phyloP scores from a whole-genome alignment of 1,140 invertebrate species.

The Hetaerina americana region DNA sequence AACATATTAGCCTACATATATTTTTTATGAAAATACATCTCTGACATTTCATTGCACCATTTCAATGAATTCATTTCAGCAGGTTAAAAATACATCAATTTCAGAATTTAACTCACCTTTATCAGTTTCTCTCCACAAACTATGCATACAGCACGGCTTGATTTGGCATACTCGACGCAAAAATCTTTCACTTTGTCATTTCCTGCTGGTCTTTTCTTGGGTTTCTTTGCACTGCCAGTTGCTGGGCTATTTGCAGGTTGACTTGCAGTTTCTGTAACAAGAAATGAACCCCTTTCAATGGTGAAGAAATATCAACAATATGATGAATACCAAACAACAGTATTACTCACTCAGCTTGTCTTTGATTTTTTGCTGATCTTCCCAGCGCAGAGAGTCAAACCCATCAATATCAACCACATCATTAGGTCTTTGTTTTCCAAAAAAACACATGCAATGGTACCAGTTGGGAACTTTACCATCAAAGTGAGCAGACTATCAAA shows the following conservation, averaged over 20 bases:
- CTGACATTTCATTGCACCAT: too few species aligned
- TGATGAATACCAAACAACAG: background rate
- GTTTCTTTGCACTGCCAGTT: conserved; percentile 20
- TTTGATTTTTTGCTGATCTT: conserved; percentile 76
- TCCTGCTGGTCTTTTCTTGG: conserved; percentile 8
- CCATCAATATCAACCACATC: conserved; percentile 65
- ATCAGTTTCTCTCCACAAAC: conserved; percentile 78
- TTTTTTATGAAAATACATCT: too few species aligned
- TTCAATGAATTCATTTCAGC: too few species aligned
- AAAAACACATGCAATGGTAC: conserved; percentile 86
- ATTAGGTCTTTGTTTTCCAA: conserved; percentile 61
- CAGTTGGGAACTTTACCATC: conserved; percentile 84
- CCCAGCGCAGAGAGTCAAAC: conserved; percentile 68
- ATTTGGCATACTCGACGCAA: conserved; percentile 79
- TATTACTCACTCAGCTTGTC: conserved; percentile 47
- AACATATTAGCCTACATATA: too few species aligned
- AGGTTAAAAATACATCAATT: too few species aligned
- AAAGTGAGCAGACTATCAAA: conserved; percentile 66
- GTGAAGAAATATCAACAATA: background rate
- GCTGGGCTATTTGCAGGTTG: background rate
- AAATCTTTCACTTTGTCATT: conserved; percentile 49
- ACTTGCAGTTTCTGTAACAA: conserved; percentile 6
- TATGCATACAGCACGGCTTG: conserved; percentile 61
- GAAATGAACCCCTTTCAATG: background rate
- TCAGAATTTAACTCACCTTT: conserved; percentile 39